Percentiles rank a stretch among this genome's conserved stretches.
Evolutionary conservation across 2,797 vertebrate genomes (phyloP).

Genomic region (Pseudomugil gertrudae): DNA sequence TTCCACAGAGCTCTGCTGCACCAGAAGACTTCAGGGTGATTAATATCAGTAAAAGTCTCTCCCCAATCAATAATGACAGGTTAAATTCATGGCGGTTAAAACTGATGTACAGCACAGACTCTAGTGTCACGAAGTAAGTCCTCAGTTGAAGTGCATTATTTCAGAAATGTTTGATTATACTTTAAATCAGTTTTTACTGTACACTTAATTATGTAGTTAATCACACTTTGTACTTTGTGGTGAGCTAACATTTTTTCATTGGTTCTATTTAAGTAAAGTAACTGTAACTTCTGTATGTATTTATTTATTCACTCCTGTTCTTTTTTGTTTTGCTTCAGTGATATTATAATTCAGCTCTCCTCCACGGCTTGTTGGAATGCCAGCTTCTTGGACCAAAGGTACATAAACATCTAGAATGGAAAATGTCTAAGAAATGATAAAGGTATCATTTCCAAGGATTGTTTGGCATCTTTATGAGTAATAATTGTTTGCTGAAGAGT

Average conservation of each 20-base stretch:
- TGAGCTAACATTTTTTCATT: neutral
- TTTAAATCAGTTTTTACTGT: neutral
- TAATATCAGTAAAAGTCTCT: conserved; percentile 87
- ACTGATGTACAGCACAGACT: conserved; percentile 88
- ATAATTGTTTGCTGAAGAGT: neutral
- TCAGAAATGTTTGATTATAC: neutral
- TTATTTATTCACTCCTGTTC: neutral
- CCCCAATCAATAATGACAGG: conserved; percentile 90
- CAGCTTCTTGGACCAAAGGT: conserved; percentile 98
- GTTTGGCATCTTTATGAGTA: neutral
- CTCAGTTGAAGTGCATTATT: neutral
- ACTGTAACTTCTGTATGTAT: neutral
- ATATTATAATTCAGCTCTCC: conserved; percentile 91
- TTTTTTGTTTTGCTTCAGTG: conserved; percentile 73
- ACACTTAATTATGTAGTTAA: no score
- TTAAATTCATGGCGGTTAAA: conserved; percentile 92
- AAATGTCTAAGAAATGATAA: neutral
- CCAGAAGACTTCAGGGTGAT: conserved; percentile 93
- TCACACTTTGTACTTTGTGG: neutral
- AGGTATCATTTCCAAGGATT: neutral
- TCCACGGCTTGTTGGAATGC: conserved; percentile 97
- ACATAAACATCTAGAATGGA: neutral
- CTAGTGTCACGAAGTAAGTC: conserved; percentile 91
- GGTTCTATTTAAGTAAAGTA: no score
- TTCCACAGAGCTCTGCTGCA: conserved; percentile 82